Percentiles rank a stretch among this genome's conserved stretches.
Conservation (phyloP, 2,797 vertebrate species). For the Austrolebias charrua region DNA sequence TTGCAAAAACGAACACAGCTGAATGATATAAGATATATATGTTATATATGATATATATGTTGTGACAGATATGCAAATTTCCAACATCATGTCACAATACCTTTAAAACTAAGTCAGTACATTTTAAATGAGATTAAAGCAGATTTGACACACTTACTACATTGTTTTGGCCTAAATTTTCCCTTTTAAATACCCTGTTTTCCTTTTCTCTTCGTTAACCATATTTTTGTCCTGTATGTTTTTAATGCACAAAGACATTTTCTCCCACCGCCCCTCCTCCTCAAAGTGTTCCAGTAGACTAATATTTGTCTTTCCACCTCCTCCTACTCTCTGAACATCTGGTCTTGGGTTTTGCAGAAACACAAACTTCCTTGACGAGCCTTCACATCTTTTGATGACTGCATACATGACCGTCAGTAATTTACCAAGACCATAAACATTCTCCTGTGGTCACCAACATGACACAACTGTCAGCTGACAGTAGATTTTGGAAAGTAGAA, state of each 20-base stretch:
- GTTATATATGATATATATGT: too few relatives aligned
- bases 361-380: slow-evolving; percentile 61
- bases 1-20: too few relatives aligned
- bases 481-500: slow-evolving; percentile 24
- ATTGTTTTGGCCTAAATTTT: slow-evolving; percentile 2
- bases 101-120: too few relatives aligned
- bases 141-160: slow-evolving; percentile 7
- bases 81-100: too few relatives aligned
- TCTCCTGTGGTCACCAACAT: slow-evolving; percentile 44
- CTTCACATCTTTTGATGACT: slow-evolving; percentile 58
- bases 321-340: slow-evolving; percentile 71
- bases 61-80: too few relatives aligned
- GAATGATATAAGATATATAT: too few relatives aligned
- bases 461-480: slow-evolving; percentile 24
- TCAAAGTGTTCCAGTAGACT: slow-evolving; percentile 72
- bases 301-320: slow-evolving; percentile 82
- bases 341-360: slow-evolving; percentile 63
- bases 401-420: slow-evolving; percentile 43
- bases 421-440: slow-evolving; percentile 70
- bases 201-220: slow-evolving; percentile 20
- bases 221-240: slow-evolving; percentile 59
- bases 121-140: background rate
- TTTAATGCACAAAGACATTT: slow-evolving; percentile 32
- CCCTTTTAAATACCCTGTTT: slow-evolving; percentile 3
- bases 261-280: slow-evolving; percentile 24